Base-by-base conservation (phyloP, 2,113 vertebrate genomes). In the Actenoides lindsayi region DNA sequence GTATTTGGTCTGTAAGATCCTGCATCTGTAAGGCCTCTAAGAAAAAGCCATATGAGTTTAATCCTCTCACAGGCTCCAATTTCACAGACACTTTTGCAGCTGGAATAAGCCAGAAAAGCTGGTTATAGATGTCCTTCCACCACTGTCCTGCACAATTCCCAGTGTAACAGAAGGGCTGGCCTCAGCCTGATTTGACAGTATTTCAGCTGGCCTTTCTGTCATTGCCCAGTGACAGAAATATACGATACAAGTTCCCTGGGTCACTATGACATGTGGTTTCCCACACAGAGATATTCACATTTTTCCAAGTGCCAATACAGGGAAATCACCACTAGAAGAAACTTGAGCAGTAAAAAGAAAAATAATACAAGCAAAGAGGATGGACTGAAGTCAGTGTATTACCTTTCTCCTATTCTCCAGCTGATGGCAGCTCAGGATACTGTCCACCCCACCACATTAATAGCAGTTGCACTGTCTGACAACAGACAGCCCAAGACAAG, bases 41-140 rank as follows among this genome's bases (percentile, higher is more conserved):
- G 3, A 46, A n/a, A 31, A 41, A 68, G 19, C 11, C 33, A 67
- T 9, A 0, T 0, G 16, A 93, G 41, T 9, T 8, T 18, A 84
- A 91, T 46, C 70, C 64, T 87, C 28, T 75, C 46, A 59, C 21
- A 70, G 42, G 23, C 37, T 74, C 37, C 25, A 37, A 1, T 87
- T 87, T 48, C 68, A 63, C 42, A 74, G 50, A 8, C 33, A 19
- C 7, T 78, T 78, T 6, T 44, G 23, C 69, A 91, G 56, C 31
- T 63, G 39, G 31, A 84, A 63, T 11, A 50, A 93, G 19, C 23
- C 51, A 74, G 50, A 57, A 65, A 7, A 23, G 24, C 30, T 25
- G 51, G 31, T 20, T n/a, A 31, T 0, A 46, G 28, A 44, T 89
- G 59, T 35, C 35, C 18, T 78, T 19, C 44, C 62, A 78, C 3